Evolutionary conservation across 2,888 invertebrate genomes (phyloP).

Genomic region (Eristalis arbustorum): DNA sequence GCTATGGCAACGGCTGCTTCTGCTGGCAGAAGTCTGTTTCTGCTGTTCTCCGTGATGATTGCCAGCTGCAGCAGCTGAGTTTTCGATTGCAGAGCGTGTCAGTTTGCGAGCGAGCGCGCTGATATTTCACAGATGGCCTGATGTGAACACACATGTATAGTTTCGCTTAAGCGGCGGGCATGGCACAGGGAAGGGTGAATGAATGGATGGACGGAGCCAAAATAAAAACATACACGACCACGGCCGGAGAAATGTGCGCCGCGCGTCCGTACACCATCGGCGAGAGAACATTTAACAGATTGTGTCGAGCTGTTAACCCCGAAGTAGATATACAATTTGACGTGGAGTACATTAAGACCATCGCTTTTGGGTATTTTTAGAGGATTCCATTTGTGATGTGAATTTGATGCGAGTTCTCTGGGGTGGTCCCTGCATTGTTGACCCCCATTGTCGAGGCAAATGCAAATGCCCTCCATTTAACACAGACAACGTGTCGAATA

Average conservation of each 20-base stretch:
- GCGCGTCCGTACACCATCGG: neutral
- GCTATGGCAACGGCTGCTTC: neutral
- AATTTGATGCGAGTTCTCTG: too few species aligned
- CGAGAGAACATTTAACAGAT: constrained; percentile 55
- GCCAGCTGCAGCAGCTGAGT: constrained; percentile 69
- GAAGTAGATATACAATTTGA: constrained; percentile 34
- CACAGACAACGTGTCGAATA: neutral
- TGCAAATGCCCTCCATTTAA: neutral
- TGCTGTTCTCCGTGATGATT: constrained; percentile 50
- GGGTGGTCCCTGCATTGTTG: neutral
- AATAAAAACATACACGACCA: constrained; percentile 1
- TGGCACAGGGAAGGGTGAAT: neutral
- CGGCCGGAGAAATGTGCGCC: neutral
- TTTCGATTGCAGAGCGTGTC: constrained; percentile 62
- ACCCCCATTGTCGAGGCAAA: neutral
- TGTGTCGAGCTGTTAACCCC: constrained; percentile 49
- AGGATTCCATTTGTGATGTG: too few species aligned
- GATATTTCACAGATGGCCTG: constrained; percentile 68
- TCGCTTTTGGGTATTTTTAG: constrained; percentile 43
- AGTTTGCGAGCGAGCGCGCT: constrained; percentile 39
- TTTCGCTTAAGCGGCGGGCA: neutral
- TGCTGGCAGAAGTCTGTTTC: neutral
- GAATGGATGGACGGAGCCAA: neutral
- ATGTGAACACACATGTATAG: constrained; percentile 22
- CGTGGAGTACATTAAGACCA: constrained; percentile 54